Evolutionary conservation across 2,113 vertebrate species (phyloP).

Genomic region (Carlito syrichta): DNA sequence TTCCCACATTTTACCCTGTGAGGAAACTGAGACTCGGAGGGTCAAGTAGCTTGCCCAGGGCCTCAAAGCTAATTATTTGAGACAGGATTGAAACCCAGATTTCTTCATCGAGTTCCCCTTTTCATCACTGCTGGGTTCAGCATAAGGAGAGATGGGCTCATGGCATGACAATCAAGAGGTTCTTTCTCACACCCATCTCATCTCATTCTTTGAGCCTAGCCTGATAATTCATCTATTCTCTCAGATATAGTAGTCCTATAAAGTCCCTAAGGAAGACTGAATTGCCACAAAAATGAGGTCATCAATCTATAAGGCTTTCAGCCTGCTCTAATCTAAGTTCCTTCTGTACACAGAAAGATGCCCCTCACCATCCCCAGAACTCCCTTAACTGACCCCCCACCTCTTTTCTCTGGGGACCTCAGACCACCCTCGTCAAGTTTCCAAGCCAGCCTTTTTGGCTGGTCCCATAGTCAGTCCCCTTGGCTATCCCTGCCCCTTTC

Average conservation of each 20-base stretch:
- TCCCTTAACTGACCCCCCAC: neutral
- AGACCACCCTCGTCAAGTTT: neutral
- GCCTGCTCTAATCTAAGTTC: neutral
- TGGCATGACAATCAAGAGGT: neutral
- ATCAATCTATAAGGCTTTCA: neutral
- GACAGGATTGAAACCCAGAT: neutral
- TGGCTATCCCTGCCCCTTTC: neutral
- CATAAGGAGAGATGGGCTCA: neutral
- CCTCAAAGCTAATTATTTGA: neutral
- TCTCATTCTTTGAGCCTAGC: neutral
- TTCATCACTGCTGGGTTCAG: neutral
- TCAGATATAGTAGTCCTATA: neutral
- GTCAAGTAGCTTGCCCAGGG: neutral
- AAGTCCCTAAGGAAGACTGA: neutral
- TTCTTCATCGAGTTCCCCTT: neutral
- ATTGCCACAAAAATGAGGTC: neutral
- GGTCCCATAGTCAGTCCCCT: neutral
- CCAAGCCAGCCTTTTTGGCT: neutral
- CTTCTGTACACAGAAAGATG: neutral
- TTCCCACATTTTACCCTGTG: neutral
- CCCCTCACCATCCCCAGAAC: neutral
- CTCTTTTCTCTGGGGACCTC: neutral
- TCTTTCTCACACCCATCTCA: neutral
- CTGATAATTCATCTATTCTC: neutral
- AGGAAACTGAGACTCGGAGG: constrained; percentile 2